Base-by-base conservation (phyloP, 1,140 invertebrate genomes). In the Leptopilina boulardi region DNA sequence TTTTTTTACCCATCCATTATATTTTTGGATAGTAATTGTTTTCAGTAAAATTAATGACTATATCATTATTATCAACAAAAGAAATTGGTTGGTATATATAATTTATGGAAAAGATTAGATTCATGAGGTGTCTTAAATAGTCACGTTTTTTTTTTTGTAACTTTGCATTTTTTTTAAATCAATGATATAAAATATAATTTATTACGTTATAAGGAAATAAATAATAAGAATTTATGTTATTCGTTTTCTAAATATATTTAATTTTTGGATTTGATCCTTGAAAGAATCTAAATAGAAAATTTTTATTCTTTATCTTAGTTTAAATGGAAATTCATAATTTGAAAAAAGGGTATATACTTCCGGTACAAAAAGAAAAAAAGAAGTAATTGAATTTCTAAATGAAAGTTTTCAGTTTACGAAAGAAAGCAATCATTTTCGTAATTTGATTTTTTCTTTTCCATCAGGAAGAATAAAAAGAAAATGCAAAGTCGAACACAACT, bases 391-490 rank as follows among this genome's bases (percentile, higher is more conserved):
- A 38, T 38, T 38, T 38, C 34, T 38, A 38, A 38, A 18, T 18
- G 47, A 51, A 51, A 51, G 47, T 51, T 38, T 38, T 38, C 47
- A 51, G n/a, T 51, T 51, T 51, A 18, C 6, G n/a, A 51, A 30
- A 15, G 23, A 66, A 30, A 66, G 59, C 23, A 66, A 30, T 30
- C 23, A n/a, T 34, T 30, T 66, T 66, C 8, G 23, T 23, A 66
- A 66, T 66, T 66, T 11, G 2, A 30, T 23, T 5, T 66, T 66
- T 66, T 30, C n/a, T 38, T 38, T 9, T 38, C 8, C 34, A 0
- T 23, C 59, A n/a, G 59, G 59, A 30, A 66, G 23, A 30, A 30
- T 6, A 66, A 30, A 66, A 30, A 59, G 54, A n/a, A 30, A 54
- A 54, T 21, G 18, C 18, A 54, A 34, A 30, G 26, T 15, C 59